Percentiles rank a stretch among this genome's conserved stretches.
Conservation (phyloP, 1,140 invertebrate species). For the Ceratitis capitata region DNA sequence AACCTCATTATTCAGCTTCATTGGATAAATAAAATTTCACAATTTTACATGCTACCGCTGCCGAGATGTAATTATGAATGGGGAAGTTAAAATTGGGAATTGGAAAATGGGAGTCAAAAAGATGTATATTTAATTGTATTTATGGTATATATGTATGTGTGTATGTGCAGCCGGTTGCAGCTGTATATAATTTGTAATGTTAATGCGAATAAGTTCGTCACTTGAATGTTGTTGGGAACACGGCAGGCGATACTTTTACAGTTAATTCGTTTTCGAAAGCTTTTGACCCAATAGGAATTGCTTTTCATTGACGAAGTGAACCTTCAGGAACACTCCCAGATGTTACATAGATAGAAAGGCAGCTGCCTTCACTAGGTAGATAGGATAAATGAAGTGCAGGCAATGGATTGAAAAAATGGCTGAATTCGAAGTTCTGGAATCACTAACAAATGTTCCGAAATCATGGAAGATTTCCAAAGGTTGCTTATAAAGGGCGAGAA, state of each 20-base stretch:
- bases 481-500: too few relatives aligned
- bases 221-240: background rate
- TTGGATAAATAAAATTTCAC: background rate
- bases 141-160: background rate
- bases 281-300: too few relatives aligned
- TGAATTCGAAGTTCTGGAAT: too few relatives aligned
- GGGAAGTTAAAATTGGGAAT: too few relatives aligned
- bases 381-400: too few relatives aligned
- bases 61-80: background rate
- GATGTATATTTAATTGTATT: background rate
- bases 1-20: slow-evolving; percentile 4
- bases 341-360: too few relatives aligned
- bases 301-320: background rate
- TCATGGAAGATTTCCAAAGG: too few relatives aligned
- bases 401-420: too few relatives aligned
- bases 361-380: too few relatives aligned
- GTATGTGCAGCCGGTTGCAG: background rate
- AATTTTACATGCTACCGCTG: background rate
- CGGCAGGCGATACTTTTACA: background rate
- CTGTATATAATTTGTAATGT: background rate
- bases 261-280: background rate
- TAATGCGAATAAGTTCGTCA: background rate
- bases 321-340: too few relatives aligned
- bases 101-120: background rate
- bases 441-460: too few relatives aligned